Evolutionary conservation across 2,888 invertebrate genomes (phyloP), one percentile per base, ranked within the genome.

Genomic region (Strigamia crassipes): DNA sequence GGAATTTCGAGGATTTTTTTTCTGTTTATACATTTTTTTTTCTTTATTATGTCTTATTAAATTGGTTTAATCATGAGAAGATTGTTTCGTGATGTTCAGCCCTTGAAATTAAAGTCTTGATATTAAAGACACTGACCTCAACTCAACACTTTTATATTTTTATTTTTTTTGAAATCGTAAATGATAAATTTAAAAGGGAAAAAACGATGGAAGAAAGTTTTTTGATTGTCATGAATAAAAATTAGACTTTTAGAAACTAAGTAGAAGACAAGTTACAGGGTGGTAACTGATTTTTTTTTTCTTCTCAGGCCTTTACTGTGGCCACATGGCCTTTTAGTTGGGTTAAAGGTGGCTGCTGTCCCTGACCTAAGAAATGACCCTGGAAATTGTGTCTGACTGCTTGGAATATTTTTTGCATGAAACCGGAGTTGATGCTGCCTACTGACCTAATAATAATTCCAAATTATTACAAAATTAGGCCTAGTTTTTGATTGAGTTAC

Each of bases 331-430:
- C 61, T 66, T 66, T 66, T 66, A 46, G 21, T 66, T 21, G 23
- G 61, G 61, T 66, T 66, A 66, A 66, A 66, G 61, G 61, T 66
- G 61, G 23, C 21, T 66, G 21, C 61, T 66, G 61, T 21, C 61
- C 61, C 61, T 66, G 61, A 66, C 61, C 61, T 66, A 66, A 66
- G 21, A 66, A 23, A 66, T 66, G 61, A 66, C 61, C 61, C 61
- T 66, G 61, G 61, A 66, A 66, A 18, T 66, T 66, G 23, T 21
- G 61, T 66, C 23, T 66, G 61, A n/a, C 61, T 66, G 61, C 18
- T 21, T 66, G 21, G 21, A 66, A 21, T 23, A 23, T 66, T 21
- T 66, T 66, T 66, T 66, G 13, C 23, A 21, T 23, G 51, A 18
- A 18, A 18, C 23, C 2, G 21, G 21, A 18, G 13, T 21, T 23